Evolutionary conservation across 2,113 vertebrate species (phyloP).

Genomic region (Jacana jacana): DNA sequence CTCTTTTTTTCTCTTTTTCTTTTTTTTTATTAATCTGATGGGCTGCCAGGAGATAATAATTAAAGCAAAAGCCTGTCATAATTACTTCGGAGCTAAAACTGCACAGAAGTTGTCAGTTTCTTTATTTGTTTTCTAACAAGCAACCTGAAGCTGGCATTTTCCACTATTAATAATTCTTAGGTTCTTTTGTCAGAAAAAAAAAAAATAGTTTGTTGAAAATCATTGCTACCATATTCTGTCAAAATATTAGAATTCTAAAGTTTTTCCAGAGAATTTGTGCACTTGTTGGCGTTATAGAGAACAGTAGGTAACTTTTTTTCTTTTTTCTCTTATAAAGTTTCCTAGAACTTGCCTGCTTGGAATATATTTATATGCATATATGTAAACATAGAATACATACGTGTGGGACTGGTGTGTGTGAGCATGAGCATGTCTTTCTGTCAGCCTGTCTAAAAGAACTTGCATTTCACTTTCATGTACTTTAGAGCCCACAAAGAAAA

Average conservation of each 20-base stretch:
- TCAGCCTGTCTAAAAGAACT: background rate
- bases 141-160: background rate
- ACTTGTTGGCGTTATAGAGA: background rate
- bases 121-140: slow-evolving; percentile 29
- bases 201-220: background rate
- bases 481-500: background rate
- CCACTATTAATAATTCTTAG: background rate
- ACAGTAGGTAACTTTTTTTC: slow-evolving; percentile 9
- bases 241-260: background rate
- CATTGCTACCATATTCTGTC: background rate
- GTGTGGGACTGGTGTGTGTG: background rate
- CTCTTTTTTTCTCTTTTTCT: background rate
- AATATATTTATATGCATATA: background rate
- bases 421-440: background rate
- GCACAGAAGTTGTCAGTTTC: slow-evolving; percentile 10
- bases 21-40: slow-evolving; percentile 38
- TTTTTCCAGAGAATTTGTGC: background rate
- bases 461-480: background rate
- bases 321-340: background rate
- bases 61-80: slow-evolving; percentile 25
- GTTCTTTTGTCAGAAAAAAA: background rate
- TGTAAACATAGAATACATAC: background rate
- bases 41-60: slow-evolving; percentile 31
- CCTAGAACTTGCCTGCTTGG: background rate
- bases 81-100: slow-evolving; percentile 29